Base-by-base conservation (phyloP, 2,797 vertebrate species). In the Melanitta fusca region DNA sequence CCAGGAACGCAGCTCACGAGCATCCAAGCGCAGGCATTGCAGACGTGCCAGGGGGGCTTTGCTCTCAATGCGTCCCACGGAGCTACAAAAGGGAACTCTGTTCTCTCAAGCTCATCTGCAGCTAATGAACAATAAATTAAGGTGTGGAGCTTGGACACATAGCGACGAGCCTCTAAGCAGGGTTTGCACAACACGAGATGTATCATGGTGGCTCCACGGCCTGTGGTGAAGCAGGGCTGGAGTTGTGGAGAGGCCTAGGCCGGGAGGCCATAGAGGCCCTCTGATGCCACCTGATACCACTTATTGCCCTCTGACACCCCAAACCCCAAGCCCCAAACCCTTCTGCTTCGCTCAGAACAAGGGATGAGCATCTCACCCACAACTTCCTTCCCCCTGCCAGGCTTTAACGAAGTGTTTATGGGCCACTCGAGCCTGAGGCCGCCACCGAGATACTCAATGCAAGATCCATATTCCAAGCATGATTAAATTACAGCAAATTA, bases 401-500 rank as follows among this genome's bases (percentile, higher is more conserved):
- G 41, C 45, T 92, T 54, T 85, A 73, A 36, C 0, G 0, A 41
- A 87, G 43, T 4, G 30, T 82, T 95, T 72, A 32, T 16, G 49
- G 82, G 53, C 58, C 78, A 3, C 58, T 62, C 19, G 80, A 73
- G 72, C 41, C 85, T 81, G 36, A 61, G 27, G 13, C 57, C 89
- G 56, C 51, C 89, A 85, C 82, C 1, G 3, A 85, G 82, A 62
- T 36, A 64, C 80, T 85, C 13, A 74, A 65, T 2, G 1, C 21
- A 80, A 60, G 43, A 86, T 93, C 79, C 60, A 15, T 72, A 93
- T 94, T 96, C 91, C 73, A 89, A 73, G 82, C 75, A 71, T 95
- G 91, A 88, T 90, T 89, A 95, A 95, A 97, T 95, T 92, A 96
- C 75, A 95, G 96, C 71, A 93, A 97, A 97, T 97, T 96, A 97